Evolutionary conservation across 2,797 vertebrate genomes (phyloP).

Genomic region (Poeciliopsis presidionis): DNA sequence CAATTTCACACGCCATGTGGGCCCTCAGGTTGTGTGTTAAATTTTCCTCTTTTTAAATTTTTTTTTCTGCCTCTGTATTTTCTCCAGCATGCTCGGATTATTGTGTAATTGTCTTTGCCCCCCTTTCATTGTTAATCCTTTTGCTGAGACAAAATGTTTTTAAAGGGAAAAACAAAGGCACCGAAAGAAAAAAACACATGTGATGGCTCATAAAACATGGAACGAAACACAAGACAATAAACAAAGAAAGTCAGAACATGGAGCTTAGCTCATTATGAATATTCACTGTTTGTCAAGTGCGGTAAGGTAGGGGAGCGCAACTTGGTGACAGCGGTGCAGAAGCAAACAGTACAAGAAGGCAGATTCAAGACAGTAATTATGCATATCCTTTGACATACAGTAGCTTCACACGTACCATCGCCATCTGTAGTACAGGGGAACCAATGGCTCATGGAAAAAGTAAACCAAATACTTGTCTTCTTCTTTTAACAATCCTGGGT

Average conservation of each 20-base stretch:
- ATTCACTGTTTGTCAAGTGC: constrained; percentile 50
- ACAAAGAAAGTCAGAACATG: constrained; percentile 36
- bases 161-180: constrained; percentile 61
- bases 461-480: constrained; percentile 12
- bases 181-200: constrained; percentile 59
- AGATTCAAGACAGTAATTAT: constrained; percentile 47
- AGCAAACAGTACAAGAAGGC: constrained; percentile 16
- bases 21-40: constrained; percentile 78
- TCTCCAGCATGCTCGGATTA: constrained; percentile 54
- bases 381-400: constrained; percentile 29
- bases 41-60: constrained; percentile 38
- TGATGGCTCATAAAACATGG: constrained; percentile 49
- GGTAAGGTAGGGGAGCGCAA: constrained; percentile 33
- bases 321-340: constrained; percentile 12
- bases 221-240: constrained; percentile 32
- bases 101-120: constrained; percentile 72
- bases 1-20: constrained; percentile 74
- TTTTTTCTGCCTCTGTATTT: constrained; percentile 1
- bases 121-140: constrained; percentile 76
- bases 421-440: constrained; percentile 13
- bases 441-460: constrained; percentile 20
- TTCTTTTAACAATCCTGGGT: not conserved
- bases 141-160: constrained; percentile 68
- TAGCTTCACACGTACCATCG: constrained; percentile 11
- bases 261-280: constrained; percentile 49